Base-by-base conservation (phyloP, 2,888 invertebrate genomes). In the Xestia ashworthii region DNA sequence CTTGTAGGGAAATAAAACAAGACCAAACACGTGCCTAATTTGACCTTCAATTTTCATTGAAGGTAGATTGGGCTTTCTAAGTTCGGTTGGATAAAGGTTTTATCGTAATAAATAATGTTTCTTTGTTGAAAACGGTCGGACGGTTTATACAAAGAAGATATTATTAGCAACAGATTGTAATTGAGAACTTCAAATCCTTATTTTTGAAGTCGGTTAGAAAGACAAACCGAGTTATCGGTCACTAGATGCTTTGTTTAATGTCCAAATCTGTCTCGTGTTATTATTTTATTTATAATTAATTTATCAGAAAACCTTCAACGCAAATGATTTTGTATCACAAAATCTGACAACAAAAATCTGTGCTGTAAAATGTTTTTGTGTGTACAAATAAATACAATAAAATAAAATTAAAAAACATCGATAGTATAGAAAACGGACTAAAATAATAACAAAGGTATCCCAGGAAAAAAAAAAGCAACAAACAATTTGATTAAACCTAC, bases 401-500 rank as follows among this genome's bases (percentile, higher is more conserved):
- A 32, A 32, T 32, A 32, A 32, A 32, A 32, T 32, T 32, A 32
- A 32, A 32, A 32, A 32, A 32, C 32, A 32, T 32, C 32, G 32
- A 32, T 32, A 32, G 3, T 32, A 32, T 3, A 32, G 32, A 32
- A 32, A 32, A 32, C 32, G 32, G 32, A 32, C 32, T 32, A 32
- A 32, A 32, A 32, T 32, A 32, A 32, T 32, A 32, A 32, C 32
- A 32, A 32, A 32, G 32, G 32, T 32, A 32, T 32, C 32, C 32
- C 32, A 32, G 32, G 32, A 32, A 32, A 32, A 32, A 32, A 32
- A 32, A 32, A 32, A 32, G 32, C 32, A 32, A n/a, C n/a, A n/a
- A 77, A 71, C 66, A 70, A 64, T 78, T 83, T 80, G 22, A 74
- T 50, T 58, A 58, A 74, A 32, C 74, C 66, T 71, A 78, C 50